These are phyloP conservation scores for Batillaria attramentaria DNA, from an alignment of 1,140 invertebrate species.

Conservation along the genomic window DNA sequence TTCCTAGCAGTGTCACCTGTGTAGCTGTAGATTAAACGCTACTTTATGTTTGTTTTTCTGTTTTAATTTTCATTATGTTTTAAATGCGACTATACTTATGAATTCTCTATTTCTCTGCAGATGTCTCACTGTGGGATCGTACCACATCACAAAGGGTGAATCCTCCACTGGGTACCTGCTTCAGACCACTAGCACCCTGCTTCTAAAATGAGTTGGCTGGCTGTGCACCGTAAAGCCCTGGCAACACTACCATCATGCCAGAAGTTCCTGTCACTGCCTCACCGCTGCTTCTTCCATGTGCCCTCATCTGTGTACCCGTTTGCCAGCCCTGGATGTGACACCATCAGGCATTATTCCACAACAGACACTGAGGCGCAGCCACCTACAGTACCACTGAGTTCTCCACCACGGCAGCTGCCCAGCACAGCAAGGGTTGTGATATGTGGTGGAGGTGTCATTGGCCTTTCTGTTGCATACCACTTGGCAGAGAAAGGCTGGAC, in stretches of 20 bases:
- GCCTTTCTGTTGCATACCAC: slow-evolving; percentile 95
- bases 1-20: too few species aligned
- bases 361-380: neutral
- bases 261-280: neutral
- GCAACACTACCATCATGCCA: neutral
- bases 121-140: neutral
- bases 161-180: neutral
- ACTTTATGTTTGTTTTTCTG: neutral
- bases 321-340: neutral
- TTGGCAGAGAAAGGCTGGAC: slow-evolving; percentile 86
- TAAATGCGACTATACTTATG: neutral
- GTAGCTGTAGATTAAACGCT: too few species aligned
- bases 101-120: neutral
- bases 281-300: neutral
- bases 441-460: slow-evolving; percentile 95
- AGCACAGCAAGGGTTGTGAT: slow-evolving; percentile 79
- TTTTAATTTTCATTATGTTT: neutral
- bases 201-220: slow-evolving; percentile 1
- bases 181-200: neutral
- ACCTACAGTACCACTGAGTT: neutral
- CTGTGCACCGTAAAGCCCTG: neutral
- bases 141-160: neutral
- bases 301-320: neutral
- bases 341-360: neutral
- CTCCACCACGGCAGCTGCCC: slow-evolving; percentile 49